phyloP scores from a whole-genome alignment of 2,888 invertebrate genomes.

The Pandemis heparana region DNA sequence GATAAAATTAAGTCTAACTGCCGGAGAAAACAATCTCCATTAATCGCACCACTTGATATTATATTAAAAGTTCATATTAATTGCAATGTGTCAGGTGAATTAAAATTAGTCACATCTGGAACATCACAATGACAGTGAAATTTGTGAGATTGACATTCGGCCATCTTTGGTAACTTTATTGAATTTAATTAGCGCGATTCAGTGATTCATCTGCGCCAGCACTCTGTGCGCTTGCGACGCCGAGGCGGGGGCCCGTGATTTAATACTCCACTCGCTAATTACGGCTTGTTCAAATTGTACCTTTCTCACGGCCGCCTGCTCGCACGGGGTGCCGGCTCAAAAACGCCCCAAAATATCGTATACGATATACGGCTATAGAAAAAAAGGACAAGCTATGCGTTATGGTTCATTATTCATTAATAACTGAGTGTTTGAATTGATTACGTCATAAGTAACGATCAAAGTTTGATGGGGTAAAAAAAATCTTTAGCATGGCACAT shows the following conservation, averaged over 20 bases:
- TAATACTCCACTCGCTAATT: conserved; percentile 82
- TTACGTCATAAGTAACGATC: not conserved
- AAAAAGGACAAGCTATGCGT: not conserved
- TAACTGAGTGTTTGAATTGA: not conserved
- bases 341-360: not conserved
- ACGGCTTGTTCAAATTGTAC: conserved; percentile 84
- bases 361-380: no score
- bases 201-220: conserved; percentile 27
- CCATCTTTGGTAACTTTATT: no score
- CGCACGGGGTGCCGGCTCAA: conserved; percentile 48
- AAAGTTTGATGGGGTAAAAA: not conserved
- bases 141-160: no score
- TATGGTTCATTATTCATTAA: conserved; percentile 5
- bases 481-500: not conserved
- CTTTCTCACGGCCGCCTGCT: conserved; percentile 78
- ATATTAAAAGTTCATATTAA: no score
- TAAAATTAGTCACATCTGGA: no score
- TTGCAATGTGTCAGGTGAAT: no score
- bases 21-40: no score
- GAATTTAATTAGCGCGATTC: no score
- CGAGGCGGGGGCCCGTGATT: conserved; percentile 71
- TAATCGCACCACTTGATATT: no score
- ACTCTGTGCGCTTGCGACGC: conserved; percentile 16
- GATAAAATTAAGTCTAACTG: no score
- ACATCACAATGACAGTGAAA: not conserved